Evolutionary conservation across 2,797 vertebrate species (phyloP).

Genomic region (Catamblyrhynchus diadema): DNA sequence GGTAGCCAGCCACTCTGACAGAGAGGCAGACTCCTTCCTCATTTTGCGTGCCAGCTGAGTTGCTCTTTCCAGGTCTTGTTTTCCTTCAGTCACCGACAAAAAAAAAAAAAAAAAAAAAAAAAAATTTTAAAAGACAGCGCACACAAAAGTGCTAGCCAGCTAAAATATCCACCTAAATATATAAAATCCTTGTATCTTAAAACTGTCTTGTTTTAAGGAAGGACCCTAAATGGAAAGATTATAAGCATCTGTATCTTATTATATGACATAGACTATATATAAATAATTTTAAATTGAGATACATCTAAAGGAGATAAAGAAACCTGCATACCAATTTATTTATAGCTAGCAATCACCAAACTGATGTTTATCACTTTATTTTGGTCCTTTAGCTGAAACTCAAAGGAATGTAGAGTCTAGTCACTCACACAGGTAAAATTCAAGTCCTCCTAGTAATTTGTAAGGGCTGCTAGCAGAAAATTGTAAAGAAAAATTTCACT

Average conservation of each 20-base stretch:
- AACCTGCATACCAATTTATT: neutral
- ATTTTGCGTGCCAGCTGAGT: constrained; percentile 86
- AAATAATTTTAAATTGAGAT: neutral
- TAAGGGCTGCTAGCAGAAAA: neutral
- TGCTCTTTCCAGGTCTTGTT: constrained; percentile 93
- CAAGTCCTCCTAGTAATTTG: neutral
- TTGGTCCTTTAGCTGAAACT: neutral
- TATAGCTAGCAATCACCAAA: neutral
- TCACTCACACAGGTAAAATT: neutral
- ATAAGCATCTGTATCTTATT: neutral
- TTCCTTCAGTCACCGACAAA: constrained; percentile 91
- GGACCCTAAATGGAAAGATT: neutral
- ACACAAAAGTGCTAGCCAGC: neutral
- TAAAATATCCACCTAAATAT: neutral
- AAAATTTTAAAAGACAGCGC: neutral
- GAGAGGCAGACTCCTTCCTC: constrained; percentile 81
- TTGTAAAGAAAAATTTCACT: neutral
- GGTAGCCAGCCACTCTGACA: constrained; percentile 87
- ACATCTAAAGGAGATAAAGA: neutral
- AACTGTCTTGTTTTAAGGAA: neutral
- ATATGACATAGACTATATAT: neutral
- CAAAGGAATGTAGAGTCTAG: neutral
- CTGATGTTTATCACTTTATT: neutral
- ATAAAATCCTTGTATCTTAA: neutral
- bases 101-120: neutral